Conservation (phyloP, 2,797 vertebrate genomes). For the Clarias fuscus region DNA sequence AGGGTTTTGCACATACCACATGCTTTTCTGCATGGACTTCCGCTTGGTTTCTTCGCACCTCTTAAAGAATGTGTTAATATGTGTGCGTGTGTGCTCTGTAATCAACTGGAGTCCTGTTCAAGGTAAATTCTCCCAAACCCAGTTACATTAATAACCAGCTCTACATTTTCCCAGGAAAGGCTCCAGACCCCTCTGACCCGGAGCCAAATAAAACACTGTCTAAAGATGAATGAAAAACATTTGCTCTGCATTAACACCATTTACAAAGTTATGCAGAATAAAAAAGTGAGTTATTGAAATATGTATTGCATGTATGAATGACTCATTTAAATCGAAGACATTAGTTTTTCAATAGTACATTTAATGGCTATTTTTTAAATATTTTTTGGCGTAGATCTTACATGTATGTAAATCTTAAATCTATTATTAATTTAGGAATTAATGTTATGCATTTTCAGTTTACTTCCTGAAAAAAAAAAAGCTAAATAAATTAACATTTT, state of each 20-base stretch:
- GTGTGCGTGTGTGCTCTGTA: not conserved
- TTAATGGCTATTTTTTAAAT: not conserved
- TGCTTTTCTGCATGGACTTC: not conserved
- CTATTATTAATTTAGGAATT: not conserved
- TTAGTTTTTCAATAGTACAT: not conserved
- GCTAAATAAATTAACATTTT: not conserved
- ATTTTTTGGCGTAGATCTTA: not conserved
- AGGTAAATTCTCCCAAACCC: not conserved
- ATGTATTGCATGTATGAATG: not conserved
- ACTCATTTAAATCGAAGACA: not conserved
- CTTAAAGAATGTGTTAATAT: not conserved
- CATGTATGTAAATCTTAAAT: not conserved
- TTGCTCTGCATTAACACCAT: not conserved
- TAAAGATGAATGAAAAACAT: not conserved
- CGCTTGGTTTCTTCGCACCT: not conserved
- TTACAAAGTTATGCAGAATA: not conserved
- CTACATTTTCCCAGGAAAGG: not conserved
- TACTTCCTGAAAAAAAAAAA: not conserved
- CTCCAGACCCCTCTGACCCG: not conserved
- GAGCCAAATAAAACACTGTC: not conserved
- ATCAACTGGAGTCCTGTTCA: not conserved
- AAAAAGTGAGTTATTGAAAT: not conserved
- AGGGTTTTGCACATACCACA: not conserved
- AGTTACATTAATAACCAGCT: not conserved
- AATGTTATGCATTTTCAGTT: not conserved